Percentiles rank a stretch among this genome's conserved stretches.
phyloP scores from a whole-genome alignment of 1,140 invertebrate species.

The Drosophila ercepeae region DNA sequence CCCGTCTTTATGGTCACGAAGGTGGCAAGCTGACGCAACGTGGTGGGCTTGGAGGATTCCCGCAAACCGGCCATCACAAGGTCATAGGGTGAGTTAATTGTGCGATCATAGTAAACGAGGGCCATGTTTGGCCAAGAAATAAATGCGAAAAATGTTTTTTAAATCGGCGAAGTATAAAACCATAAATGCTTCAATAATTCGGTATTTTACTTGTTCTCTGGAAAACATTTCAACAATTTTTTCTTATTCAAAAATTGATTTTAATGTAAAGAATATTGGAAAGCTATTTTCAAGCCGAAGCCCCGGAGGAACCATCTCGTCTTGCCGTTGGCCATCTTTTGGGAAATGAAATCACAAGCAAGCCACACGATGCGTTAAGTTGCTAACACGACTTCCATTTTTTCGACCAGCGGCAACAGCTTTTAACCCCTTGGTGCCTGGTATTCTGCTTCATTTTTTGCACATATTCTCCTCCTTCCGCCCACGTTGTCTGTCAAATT shows the following conservation, averaged over 20 bases:
- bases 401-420: constrained; percentile 10
- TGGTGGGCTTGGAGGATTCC: background rate
- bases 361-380: constrained; percentile 34
- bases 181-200: background rate
- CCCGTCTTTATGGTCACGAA: constrained; percentile 22
- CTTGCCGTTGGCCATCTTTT: constrained; percentile 11
- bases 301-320: background rate
- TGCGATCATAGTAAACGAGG: constrained; percentile 39
- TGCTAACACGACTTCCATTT: constrained; percentile 5
- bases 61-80: constrained; percentile 22
- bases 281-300: constrained; percentile 2
- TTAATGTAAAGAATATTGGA: too few species aligned
- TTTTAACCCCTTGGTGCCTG: constrained; percentile 33
- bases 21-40: constrained; percentile 6
- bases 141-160: background rate
- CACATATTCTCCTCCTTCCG: constrained; percentile 20
- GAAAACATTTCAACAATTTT: background rate
- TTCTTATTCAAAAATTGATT: too few species aligned
- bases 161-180: background rate
- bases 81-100: constrained; percentile 19
- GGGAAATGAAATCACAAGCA: constrained; percentile 13
- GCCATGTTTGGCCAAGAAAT: constrained; percentile 5
- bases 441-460: background rate
- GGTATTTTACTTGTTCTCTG: too few species aligned
- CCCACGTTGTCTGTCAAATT: constrained; percentile 46